These are phyloP conservation scores for Tenthredo notha DNA, from an alignment of 2,888 invertebrate genomes.

Conservation along the genomic window DNA sequence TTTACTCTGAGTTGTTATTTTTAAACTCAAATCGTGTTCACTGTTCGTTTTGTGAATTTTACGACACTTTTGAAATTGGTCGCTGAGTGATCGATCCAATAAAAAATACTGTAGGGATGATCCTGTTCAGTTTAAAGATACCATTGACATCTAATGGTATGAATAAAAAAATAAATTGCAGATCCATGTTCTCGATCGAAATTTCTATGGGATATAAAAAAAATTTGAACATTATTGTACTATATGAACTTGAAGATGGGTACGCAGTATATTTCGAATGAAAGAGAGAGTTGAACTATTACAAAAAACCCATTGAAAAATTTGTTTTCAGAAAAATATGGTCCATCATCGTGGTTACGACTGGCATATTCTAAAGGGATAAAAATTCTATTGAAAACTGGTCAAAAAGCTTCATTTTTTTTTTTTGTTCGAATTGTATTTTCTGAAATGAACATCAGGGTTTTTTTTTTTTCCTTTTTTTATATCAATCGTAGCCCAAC, in stretches of 20 bases:
- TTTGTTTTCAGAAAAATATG: not conserved
- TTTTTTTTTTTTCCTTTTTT: not conserved
- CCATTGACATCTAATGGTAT: not conserved
- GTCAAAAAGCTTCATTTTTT: not conserved
- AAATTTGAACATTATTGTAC: not conserved
- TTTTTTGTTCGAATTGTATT: not conserved
- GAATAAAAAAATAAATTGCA: not conserved
- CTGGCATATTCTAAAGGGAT: not conserved
- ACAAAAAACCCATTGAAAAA: not conserved
- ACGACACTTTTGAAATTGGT: not conserved
- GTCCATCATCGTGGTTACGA: not conserved
- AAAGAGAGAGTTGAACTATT: not conserved
- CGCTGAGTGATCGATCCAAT: not conserved
- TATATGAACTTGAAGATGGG: not conserved
- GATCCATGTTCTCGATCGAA: not conserved
- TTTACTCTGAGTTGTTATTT: not conserved
- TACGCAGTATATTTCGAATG: not conserved
- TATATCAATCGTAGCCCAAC: not conserved
- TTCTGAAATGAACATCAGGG: not conserved
- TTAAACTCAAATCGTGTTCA: not conserved
- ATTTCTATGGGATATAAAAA: not conserved
- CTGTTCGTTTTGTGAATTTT: not conserved
- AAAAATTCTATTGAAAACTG: not conserved
- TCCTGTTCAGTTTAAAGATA: too few species aligned
- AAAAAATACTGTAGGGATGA: too few species aligned